Evolutionary conservation across 2,113 vertebrate species (phyloP).

Genomic region (Fulmarus glacialis): DNA sequence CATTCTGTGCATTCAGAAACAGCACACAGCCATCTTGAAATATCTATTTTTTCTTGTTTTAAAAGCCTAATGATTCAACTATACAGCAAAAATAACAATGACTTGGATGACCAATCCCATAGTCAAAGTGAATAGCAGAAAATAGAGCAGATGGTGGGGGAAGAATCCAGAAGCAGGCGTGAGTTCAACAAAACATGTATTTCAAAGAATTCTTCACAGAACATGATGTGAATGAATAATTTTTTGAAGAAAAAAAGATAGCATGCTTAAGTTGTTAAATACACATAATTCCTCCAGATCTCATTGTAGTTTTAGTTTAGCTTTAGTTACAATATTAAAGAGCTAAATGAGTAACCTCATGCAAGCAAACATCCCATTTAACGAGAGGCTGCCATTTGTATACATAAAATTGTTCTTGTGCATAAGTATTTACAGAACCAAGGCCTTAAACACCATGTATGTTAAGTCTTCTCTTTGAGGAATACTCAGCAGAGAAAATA

Average conservation of each 20-base stretch:
- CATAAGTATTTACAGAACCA: not conserved
- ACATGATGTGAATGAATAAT: not conserved
- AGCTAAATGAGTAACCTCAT: not conserved
- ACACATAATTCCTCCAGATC: not conserved
- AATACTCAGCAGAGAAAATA: not conserved
- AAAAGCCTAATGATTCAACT: not conserved
- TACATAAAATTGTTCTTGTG: not conserved
- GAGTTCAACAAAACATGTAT: not conserved
- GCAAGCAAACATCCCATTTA: not conserved
- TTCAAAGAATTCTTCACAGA: not conserved
- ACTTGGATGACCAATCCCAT: not conserved
- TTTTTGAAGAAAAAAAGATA: not conserved
- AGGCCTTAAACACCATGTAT: not conserved
- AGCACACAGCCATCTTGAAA: not conserved
- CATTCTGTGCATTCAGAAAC: not conserved
- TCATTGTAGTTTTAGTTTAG: not conserved
- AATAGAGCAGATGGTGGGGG: not conserved
- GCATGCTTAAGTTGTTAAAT: not conserved
- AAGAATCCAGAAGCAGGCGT: not conserved
- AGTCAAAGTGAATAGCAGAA: not conserved
- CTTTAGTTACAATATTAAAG: not conserved
- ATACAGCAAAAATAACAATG: not conserved
- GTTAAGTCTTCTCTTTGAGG: not conserved
- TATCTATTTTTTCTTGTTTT: not conserved
- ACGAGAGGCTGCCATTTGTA: not conserved